Base-by-base conservation (phyloP, 2,888 invertebrate genomes). In the Sturmia bella region DNA sequence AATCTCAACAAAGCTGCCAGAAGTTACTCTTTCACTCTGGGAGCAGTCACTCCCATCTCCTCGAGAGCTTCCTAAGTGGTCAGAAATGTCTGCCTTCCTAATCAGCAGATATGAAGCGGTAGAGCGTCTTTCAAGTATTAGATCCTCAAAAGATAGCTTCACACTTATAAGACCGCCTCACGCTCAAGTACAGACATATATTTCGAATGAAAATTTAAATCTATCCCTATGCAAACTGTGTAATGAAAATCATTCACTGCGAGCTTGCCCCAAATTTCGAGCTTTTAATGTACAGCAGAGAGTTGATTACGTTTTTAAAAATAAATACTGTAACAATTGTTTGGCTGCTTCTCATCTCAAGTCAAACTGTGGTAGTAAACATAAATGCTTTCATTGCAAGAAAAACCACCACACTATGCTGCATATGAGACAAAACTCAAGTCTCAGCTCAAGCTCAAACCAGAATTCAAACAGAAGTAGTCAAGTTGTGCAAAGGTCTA, bases 41-140 rank as follows among this genome's bases (percentile, higher is more conserved):
- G 41, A 59, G n/a, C 59, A 59, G 9, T 59, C 59, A n/a, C 41
- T 59, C 1, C 21, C 4, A n/a, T 21, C 59, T 12, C 59, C 59
- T 6, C 15, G 21, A 7, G 59, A 66, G 2, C 32, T 59, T 1
- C 66, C 57, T 27, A 48, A 15, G 7, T 75, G 66, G 59, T 11
- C 19, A 0, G 15, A 57, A 13, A 48, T 75, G 45, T 48, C 66
- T 6, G 2, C 24, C 3, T 75, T 75, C 11, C 59, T 75, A 0
- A 41, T 59, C 0, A 21, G 17, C 6, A 5, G 66, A 4, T 76
- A 76, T 43, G 45, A 43, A 27, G 41, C 32, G 3, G 24, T 76
- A 3, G 61, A 68, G 11, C 39, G 45, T n/a, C 13, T 61, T 5
- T 27, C 27, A 15, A 61, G 15, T 11, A 45, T 61, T 4, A 27